These are phyloP conservation scores for Tadarida brasiliensis DNA, from an alignment of 2,797 vertebrate genomes.

Conservation along the genomic window DNA sequence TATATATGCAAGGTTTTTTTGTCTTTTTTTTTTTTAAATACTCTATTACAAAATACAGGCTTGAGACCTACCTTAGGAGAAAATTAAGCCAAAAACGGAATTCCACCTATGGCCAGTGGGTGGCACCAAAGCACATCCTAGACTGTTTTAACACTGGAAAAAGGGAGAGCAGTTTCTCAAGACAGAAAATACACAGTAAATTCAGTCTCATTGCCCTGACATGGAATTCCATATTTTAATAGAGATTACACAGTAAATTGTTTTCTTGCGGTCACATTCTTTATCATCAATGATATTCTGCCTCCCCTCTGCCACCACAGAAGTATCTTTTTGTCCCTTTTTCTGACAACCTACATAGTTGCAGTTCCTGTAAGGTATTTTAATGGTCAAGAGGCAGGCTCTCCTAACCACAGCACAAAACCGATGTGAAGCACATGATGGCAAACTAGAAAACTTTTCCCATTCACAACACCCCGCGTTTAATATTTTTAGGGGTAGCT, in stretches of 20 bases:
- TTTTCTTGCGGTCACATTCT: slow-evolving; percentile 23
- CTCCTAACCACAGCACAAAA: background rate
- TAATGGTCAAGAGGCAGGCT: background rate
- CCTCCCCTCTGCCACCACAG: background rate
- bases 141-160: background rate
- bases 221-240: slow-evolving; percentile 41
- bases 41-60: slow-evolving; percentile 48
- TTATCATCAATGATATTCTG: background rate
- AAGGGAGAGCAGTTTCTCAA: background rate
- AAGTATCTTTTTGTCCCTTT: background rate
- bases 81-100: background rate
- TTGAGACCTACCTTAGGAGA: background rate
- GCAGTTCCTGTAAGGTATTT: slow-evolving; percentile 10
- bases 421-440: background rate
- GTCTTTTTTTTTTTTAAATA: background rate
- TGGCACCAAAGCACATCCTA: slow-evolving; percentile 77
- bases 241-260: background rate
- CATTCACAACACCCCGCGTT: background rate
- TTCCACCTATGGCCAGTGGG: slow-evolving; percentile 59
- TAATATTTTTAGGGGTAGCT: background rate
- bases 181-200: background rate
- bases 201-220: background rate
- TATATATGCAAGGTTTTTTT: slow-evolving; percentile 46
- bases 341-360: background rate
- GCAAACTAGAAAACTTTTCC: background rate